Evolutionary conservation across 2,797 vertebrate species (phyloP).

Genomic region (Numenius phaeopus): DNA sequence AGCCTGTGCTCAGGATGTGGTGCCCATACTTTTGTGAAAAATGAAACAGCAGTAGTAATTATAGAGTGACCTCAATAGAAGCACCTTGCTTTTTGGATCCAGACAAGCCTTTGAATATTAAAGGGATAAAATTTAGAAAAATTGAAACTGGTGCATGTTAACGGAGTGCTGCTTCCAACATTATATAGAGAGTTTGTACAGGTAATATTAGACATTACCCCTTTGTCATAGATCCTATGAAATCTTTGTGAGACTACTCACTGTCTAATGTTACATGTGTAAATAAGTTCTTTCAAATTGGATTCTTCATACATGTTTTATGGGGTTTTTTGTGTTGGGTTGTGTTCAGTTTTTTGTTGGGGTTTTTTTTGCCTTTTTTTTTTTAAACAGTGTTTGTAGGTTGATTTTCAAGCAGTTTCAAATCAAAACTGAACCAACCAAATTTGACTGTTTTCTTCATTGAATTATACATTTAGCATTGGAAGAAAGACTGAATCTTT

Average conservation of each 20-base stretch:
- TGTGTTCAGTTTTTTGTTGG: neutral
- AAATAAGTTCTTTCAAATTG: neutral
- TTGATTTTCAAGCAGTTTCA: neutral
- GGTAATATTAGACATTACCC: neutral
- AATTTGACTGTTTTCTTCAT: neutral
- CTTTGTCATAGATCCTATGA: neutral
- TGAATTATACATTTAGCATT: neutral
- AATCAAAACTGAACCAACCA: neutral
- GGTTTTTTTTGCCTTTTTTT: neutral
- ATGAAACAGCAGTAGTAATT: neutral
- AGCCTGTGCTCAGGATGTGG: neutral
- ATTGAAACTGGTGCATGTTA: neutral
- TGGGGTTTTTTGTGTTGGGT: neutral
- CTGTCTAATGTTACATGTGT: neutral
- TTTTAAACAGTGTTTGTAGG: neutral
- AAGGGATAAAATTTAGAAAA: neutral
- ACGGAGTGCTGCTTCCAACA: neutral
- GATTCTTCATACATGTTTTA: neutral
- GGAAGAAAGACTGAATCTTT: neutral
- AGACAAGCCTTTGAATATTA: neutral
- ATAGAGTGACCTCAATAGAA: neutral
- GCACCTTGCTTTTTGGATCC: neutral
- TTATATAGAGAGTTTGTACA: neutral
- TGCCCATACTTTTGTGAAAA: neutral
- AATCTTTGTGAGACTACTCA: neutral